Evolutionary conservation across 2,797 vertebrate genomes (phyloP).

Genomic region (Anisognathus igniventris): DNA sequence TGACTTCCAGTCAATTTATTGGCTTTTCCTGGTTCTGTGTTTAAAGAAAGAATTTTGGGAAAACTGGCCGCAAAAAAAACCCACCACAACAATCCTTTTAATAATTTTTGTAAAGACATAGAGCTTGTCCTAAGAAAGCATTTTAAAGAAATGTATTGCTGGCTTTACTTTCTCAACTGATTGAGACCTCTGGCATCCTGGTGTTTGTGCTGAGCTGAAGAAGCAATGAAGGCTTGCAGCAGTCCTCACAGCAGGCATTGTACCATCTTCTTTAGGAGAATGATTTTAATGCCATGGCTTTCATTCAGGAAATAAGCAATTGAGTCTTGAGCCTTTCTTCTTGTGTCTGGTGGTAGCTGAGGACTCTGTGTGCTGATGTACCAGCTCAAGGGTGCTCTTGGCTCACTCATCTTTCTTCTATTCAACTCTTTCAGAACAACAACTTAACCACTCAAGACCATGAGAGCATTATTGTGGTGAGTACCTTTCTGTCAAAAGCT

Average conservation of each 20-base stretch:
- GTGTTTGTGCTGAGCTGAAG: not conserved
- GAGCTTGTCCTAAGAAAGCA: not conserved
- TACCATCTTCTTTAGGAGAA: not conserved
- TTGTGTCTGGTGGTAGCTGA: not conserved
- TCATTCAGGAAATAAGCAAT: not conserved
- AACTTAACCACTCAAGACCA: slow-evolving; percentile 94
- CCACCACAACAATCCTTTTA: not conserved
- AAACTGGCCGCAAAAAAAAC: not conserved
- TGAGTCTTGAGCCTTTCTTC: not conserved
- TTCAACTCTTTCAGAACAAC: slow-evolving; percentile 81
- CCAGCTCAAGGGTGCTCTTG: not conserved
- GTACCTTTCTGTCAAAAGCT: slow-evolving; percentile 54
- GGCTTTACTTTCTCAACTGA: not conserved
- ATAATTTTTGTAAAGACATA: not conserved
- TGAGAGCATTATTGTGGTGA: slow-evolving; percentile 97
- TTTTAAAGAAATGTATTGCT: not conserved
- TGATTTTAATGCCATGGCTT: not conserved
- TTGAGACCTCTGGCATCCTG: not conserved
- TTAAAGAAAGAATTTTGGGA: not conserved
- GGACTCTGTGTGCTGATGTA: not conserved
- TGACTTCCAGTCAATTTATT: not conserved
- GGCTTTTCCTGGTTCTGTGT: not conserved
- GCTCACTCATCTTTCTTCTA: not conserved
- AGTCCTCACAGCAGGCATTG: not conserved
- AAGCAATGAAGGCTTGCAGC: not conserved